These are phyloP conservation scores for Ailurus styani DNA, from an alignment of 2,113 vertebrate species.

Conservation along the genomic window DNA sequence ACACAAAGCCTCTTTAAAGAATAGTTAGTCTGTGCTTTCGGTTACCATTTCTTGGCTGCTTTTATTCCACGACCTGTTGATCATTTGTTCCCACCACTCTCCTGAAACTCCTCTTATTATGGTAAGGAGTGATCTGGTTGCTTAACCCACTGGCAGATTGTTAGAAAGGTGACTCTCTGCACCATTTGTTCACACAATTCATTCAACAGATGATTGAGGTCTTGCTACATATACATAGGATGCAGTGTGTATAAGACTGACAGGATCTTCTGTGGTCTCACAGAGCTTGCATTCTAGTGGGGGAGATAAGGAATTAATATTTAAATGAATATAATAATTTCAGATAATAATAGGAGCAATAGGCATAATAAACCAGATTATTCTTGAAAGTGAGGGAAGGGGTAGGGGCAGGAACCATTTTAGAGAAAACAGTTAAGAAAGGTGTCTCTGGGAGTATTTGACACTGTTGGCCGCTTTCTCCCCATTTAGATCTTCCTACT, in stretches of 20 bases:
- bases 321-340: constrained; percentile 19
- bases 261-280: not conserved
- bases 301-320: not conserved
- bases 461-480: not conserved
- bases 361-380: not conserved
- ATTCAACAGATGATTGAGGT: constrained; percentile 10
- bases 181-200: not conserved
- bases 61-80: constrained; percentile 20
- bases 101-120: constrained; percentile 3
- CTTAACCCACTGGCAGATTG: constrained; percentile 15
- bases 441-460: not conserved
- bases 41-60: not conserved
- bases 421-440: not conserved
- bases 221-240: not conserved
- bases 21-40: not conserved
- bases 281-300: not conserved
- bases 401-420: not conserved
- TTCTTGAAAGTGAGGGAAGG: not conserved
- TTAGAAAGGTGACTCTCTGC: constrained; percentile 9
- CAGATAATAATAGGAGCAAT: not conserved
- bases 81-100: not conserved
- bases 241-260: not conserved
- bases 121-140: constrained; percentile 6
- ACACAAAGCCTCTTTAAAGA: constrained; percentile 14
- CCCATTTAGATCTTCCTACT: not conserved